Base-by-base conservation (phyloP, 2,888 invertebrate genomes). In the Spatulosminthurus flaviceps region DNA sequence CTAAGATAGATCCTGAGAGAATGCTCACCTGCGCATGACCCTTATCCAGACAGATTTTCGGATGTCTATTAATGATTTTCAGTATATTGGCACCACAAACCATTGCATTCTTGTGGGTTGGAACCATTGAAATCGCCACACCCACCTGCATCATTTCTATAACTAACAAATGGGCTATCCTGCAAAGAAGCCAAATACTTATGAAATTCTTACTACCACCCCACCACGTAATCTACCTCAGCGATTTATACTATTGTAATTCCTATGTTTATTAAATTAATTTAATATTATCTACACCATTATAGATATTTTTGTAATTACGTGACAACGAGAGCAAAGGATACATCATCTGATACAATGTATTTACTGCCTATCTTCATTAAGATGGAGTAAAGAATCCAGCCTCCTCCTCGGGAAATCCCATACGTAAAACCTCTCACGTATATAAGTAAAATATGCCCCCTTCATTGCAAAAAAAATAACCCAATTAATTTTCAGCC, bases 101-200 rank as follows among this genome's bases (percentile, higher is more conserved):
- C n/a, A 71, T 13, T 41, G 42, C 71, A n/a, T 42, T 41, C 1
- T 9, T 41, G 0, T 42, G 5, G 9, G 22, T 2, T 2, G 71
- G 71, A 9, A 71, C 1, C 24, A 71, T 42, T 7, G 71, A 42
- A n/a, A 71, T 22, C 1, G n/a, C 71, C 2, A 71, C 22, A 9
- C 71, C 71, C 5, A 71, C 26, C 22, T 71, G 41, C 19, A n/a
- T 29, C 71, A 71, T 71, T 71, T 71, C 71, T 16, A 41, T 9
- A 21, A 71, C 11, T 11, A 71, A 9, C 24, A 71, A 42, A 22
- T 71, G 24, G 7, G 19, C 41, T 16, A 71, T 24, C 29, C 71
- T 71, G 43, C 4, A 42, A 29, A 21, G 16, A 66, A 29, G n/a
- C 13, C 7, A 29, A 29, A 16, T 26, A 67, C 13, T 13, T 19